Percentiles rank a stretch among this genome's conserved stretches.
phyloP scores from a whole-genome alignment of 1,140 invertebrate genomes.

The Stenopsyche tienmushanensis region DNA sequence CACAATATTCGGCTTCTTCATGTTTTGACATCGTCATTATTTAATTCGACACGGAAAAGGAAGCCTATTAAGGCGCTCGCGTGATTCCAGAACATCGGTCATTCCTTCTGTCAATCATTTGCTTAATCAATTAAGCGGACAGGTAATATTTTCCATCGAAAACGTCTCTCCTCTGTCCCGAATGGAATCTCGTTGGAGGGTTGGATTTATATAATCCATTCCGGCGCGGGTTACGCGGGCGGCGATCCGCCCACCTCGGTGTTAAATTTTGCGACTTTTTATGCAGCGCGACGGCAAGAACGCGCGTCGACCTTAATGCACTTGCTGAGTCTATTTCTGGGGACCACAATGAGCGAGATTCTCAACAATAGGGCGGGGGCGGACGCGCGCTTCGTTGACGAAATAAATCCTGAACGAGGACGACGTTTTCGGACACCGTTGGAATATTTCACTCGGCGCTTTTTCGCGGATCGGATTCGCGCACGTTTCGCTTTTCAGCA shows the following conservation, averaged over 20 bases:
- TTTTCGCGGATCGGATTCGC: not conserved
- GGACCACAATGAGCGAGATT: constrained; percentile 5
- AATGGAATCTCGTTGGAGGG: too few species aligned
- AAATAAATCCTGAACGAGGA: not conserved
- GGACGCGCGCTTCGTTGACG: constrained; percentile 1
- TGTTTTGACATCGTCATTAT: not conserved
- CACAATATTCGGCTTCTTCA: not conserved
- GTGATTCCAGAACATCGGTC: constrained; percentile 17
- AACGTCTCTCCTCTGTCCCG: too few species aligned
- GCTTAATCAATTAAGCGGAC: constrained; percentile 16
- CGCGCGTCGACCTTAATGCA: constrained; percentile 17
- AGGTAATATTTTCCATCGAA: constrained; percentile 22
- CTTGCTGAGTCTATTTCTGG: constrained; percentile 21
- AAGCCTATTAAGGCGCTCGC: constrained; percentile 7
- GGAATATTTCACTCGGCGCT: not conserved
- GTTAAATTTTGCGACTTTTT: too few species aligned
- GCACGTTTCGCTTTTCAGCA: not conserved
- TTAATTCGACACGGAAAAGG: not conserved
- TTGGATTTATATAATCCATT: too few species aligned
- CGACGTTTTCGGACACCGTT: not conserved
- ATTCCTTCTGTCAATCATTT: constrained; percentile 21
- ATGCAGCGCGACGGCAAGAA: not conserved
- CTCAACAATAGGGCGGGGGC: constrained; percentile 21
- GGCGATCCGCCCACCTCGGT: too few species aligned
- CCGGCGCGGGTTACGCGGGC: too few species aligned